phyloP scores from a whole-genome alignment of 1,140 invertebrate genomes.

The Delia radicum region DNA sequence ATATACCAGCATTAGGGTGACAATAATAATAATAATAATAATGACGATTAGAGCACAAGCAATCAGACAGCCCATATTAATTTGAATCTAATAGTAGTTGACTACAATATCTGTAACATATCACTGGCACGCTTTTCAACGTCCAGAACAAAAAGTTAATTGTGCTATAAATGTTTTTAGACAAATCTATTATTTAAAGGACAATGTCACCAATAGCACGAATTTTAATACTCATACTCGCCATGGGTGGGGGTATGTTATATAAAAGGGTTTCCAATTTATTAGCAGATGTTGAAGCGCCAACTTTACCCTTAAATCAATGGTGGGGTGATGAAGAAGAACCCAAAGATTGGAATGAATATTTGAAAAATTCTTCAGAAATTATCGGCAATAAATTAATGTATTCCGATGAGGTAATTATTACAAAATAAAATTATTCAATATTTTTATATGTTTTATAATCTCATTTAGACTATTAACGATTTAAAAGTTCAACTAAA shows the following conservation, averaged over 20 bases:
- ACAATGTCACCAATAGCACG: conserved; percentile 34
- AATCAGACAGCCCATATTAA: neutral
- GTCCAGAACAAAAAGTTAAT: neutral
- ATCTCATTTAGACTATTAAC: conserved; percentile 39
- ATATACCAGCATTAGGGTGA: no score
- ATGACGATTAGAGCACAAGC: neutral
- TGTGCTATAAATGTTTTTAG: neutral
- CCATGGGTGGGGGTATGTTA: conserved; percentile 38
- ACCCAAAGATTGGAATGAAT: conserved; percentile 43
- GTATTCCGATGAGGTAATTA: conserved; percentile 38
- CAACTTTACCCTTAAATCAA: conserved; percentile 37
- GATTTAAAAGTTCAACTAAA: conserved; percentile 37
- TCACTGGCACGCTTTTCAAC: neutral
- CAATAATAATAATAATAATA: no score
- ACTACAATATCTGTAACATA: neutral
- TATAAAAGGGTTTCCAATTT: conserved; percentile 37
- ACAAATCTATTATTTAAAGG: neutral
- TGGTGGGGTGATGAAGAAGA: conserved; percentile 50
- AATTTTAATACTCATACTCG: conserved; percentile 40
- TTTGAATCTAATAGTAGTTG: neutral
- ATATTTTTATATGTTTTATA: neutral
- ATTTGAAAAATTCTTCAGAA: conserved; percentile 43
- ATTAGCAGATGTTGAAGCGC: conserved; percentile 35
- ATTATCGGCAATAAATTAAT: conserved; percentile 38
- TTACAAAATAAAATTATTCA: neutral